These are phyloP conservation scores for Papilio aristodemus DNA, from an alignment of 1,140 invertebrate genomes.

Conservation along the genomic window DNA sequence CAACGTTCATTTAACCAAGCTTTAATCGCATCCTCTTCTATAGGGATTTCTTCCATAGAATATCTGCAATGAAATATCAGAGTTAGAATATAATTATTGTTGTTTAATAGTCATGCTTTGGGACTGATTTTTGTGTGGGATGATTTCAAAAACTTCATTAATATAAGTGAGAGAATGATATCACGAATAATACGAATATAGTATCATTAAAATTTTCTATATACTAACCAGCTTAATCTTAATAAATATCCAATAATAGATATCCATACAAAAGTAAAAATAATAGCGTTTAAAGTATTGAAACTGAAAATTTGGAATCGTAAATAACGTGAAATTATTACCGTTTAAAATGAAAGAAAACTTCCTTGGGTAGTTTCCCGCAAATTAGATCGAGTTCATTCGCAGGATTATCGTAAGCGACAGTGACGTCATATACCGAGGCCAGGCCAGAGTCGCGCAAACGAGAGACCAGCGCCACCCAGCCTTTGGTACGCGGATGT, in stretches of 20 bases:
- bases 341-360: constrained; percentile 88
- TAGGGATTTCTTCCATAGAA: constrained; percentile 81
- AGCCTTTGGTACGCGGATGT: constrained; percentile 93
- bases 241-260: too few species aligned
- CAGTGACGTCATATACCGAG: constrained; percentile 89
- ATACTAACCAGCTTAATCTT: too few species aligned
- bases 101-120: too few species aligned
- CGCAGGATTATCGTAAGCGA: constrained; percentile 86
- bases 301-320: too few species aligned
- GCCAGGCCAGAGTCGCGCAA: constrained; percentile 83
- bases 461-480: constrained; percentile 87
- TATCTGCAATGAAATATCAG: constrained; percentile 81
- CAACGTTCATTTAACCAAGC: constrained; percentile 87
- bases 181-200: too few species aligned
- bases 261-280: too few species aligned
- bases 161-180: too few species aligned
- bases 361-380: constrained; percentile 86
- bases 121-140: too few species aligned
- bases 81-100: constrained; percentile 15
- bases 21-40: constrained; percentile 81
- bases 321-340: constrained; percentile 53
- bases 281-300: too few species aligned
- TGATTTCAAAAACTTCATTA: too few species aligned
- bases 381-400: constrained; percentile 85
- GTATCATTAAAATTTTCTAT: too few species aligned